These are phyloP conservation scores for Parauchenoglanis punctatus DNA, from an alignment of 2,797 vertebrate species.

Conservation along the genomic window DNA sequence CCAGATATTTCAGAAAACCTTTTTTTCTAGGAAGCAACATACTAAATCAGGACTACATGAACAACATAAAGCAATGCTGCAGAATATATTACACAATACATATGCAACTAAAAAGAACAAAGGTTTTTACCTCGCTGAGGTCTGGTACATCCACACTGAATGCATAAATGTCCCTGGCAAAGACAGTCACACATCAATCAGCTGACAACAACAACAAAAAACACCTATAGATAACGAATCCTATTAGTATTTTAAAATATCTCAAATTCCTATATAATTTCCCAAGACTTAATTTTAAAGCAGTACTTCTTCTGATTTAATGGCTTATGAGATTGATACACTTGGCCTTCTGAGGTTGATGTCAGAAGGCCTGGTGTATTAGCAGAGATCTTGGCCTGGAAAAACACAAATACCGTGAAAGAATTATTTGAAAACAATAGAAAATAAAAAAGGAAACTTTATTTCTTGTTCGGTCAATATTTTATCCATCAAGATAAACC, in stretches of 20 bases:
- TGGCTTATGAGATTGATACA: slow-evolving; percentile 47
- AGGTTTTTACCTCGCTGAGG: slow-evolving; percentile 77
- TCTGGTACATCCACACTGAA: slow-evolving; percentile 78
- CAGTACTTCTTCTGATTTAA: slow-evolving; percentile 60
- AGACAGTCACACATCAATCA: slow-evolving; percentile 30
- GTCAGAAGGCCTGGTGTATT: slow-evolving; percentile 49
- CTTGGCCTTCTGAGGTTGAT: slow-evolving; percentile 30
- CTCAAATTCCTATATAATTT: background rate
- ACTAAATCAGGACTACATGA: background rate
- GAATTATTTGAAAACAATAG: background rate
- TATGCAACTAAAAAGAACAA: slow-evolving; percentile 7
- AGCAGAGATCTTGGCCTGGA: slow-evolving; percentile 56
- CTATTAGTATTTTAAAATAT: background rate
- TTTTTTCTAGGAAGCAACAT: slow-evolving; percentile 62
- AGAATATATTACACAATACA: background rate
- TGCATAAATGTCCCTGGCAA: slow-evolving; percentile 80
- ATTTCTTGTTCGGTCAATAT: background rate
- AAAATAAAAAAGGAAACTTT: background rate
- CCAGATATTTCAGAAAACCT: slow-evolving; percentile 47
- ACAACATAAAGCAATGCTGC: background rate
- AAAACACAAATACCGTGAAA: slow-evolving; percentile 1
- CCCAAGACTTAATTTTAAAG: slow-evolving; percentile 18
- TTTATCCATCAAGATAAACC: background rate
- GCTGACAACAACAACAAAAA: background rate
- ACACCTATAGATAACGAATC: background rate